A percentile compares a stretch with the other conserved stretches of the same genome.
Evolutionary conservation across 2,888 invertebrate species (phyloP).

Genomic region (Agrotis puta): DNA sequence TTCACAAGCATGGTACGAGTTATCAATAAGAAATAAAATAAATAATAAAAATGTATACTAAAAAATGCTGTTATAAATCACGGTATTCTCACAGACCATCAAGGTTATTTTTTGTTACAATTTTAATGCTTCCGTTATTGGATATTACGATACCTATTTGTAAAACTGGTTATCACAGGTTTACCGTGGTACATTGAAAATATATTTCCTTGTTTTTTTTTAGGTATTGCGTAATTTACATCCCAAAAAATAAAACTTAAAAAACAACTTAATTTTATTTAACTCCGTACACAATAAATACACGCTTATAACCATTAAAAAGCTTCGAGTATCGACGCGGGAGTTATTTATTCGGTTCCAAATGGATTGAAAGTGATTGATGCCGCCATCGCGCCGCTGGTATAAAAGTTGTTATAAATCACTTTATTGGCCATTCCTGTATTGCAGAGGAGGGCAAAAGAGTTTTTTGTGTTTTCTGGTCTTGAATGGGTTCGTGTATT

Average conservation of each 20-base stretch:
- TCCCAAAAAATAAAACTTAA: slow-evolving; percentile 3
- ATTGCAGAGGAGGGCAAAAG: slow-evolving; percentile 21
- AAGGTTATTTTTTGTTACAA: no score
- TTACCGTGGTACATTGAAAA: not conserved
- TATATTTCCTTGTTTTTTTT: not conserved
- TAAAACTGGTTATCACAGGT: no score
- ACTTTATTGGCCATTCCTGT: slow-evolving; percentile 54
- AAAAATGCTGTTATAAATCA: no score
- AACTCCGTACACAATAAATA: slow-evolving; percentile 56
- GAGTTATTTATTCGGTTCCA: slow-evolving; percentile 69
- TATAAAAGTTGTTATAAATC: slow-evolving; percentile 64
- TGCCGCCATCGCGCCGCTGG: slow-evolving; percentile 44
- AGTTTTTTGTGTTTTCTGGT: slow-evolving; percentile 28
- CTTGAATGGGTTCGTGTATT: not conserved
- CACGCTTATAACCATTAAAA: slow-evolving; percentile 64
- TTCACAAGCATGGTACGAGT: no score
- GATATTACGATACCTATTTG: no score
- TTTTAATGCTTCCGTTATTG: no score
- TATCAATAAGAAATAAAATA: no score
- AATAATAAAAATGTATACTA: no score
- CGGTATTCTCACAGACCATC: no score
- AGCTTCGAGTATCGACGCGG: slow-evolving; percentile 62
- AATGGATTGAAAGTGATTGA: slow-evolving; percentile 75
- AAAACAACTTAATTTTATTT: slow-evolving; percentile 23
- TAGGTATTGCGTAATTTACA: not conserved